phyloP scores from a whole-genome alignment of 2,888 invertebrate species.

The Protophormia terraenovae region DNA sequence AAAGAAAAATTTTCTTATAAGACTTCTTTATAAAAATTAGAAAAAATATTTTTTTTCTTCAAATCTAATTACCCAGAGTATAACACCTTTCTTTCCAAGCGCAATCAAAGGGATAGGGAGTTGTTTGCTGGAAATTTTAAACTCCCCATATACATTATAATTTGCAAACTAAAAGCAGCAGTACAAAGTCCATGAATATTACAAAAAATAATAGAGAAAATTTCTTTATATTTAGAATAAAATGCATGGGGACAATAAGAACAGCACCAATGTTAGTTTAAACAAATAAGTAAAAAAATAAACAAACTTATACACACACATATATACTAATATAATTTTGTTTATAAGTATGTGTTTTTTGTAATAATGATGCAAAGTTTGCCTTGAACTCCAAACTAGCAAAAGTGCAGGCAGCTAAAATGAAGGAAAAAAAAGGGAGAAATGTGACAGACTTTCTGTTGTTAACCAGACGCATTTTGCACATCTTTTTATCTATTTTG shows the following conservation, averaged over 20 bases:
- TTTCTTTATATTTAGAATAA: slow-evolving; percentile 57
- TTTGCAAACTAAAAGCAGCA: slow-evolving; percentile 45
- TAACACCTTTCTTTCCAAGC: not conserved
- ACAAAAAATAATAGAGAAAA: slow-evolving; percentile 37
- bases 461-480: slow-evolving; percentile 54
- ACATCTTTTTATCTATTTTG: not conserved
- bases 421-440: slow-evolving; percentile 8
- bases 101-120: not conserved
- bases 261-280: slow-evolving; percentile 3
- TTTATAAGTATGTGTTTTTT: slow-evolving; percentile 24
- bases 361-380: slow-evolving; percentile 50
- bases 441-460: slow-evolving; percentile 33
- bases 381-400: slow-evolving; percentile 66
- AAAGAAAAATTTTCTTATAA: too few species aligned
- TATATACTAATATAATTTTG: slow-evolving; percentile 23
- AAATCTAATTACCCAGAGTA: slow-evolving; percentile 2
- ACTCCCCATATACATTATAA: not conserved
- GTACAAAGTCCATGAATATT: slow-evolving; percentile 59
- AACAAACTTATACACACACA: not conserved
- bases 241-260: slow-evolving; percentile 23
- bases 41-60: not conserved
- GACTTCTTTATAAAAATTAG: too few species aligned
- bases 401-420: slow-evolving; percentile 7
- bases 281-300: slow-evolving; percentile 41
- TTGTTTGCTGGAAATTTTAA: too few species aligned